Base-by-base conservation (phyloP, 2,888 invertebrate species). In the Neocrepidodera transversa region DNA sequence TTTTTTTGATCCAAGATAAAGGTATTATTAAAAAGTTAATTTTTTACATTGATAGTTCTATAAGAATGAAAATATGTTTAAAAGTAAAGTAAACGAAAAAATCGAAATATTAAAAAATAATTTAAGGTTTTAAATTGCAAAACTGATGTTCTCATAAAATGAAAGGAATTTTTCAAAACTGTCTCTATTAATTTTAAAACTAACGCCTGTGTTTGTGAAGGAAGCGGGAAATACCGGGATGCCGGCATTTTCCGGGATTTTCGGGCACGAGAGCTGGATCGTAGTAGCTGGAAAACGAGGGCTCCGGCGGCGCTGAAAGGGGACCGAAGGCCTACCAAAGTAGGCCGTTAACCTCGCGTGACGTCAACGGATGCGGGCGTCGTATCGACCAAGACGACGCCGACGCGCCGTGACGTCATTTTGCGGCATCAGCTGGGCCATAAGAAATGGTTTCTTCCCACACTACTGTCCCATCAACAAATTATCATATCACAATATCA, bases 361-460 rank as follows among this genome's bases (percentile, higher is more conserved):
- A 76, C 77, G 77, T 76, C 70, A 69, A 69, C 63, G 68, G 65
- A 67, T 67, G 70, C 71, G 70, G 71, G 68, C 70, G 70, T 70
- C 35, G 70, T 74, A 76, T 76, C 71, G 76, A 75, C 71, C 76
- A 73, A 70, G 72, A 67, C 72, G 75, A 70, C 52, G 58, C 40
- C 58, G 58, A 51, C 75, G 76, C 74, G 74, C 68, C 69, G 66
- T 78, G 77, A 79, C 79, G 79, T 79, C 76, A 76, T 66, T n/a
- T n/a, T 75, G 74, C 75, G 74, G 73, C 75, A 78, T 78, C 79
- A 77, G 78, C 78, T 79, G 78, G 78, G 77, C 72, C 45, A 13
- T 20, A 38, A 18, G 77, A 77, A 77, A 77, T 74, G 76, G 52
- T 40, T 52, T n/a, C n/a, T n/a, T n/a, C n/a, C n/a, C n/a, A n/a